Evolutionary conservation across 2,888 invertebrate species (phyloP), one percentile per base, ranked within the genome.

Genomic region (Gibbula magus): DNA sequence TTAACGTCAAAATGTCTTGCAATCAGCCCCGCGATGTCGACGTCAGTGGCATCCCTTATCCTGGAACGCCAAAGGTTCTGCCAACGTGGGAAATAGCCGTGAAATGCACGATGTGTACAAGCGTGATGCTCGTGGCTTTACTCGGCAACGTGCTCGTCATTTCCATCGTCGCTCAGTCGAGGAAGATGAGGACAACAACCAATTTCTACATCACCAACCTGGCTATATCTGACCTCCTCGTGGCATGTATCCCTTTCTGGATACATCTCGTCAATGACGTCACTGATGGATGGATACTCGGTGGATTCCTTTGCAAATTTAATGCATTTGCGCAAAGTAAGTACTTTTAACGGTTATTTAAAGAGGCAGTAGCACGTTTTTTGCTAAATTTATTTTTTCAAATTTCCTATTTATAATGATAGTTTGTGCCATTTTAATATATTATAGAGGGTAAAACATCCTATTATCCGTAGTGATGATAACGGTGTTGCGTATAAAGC

Each of bases 261-360:
- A 95, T 97, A 88, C 95, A 96, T 93, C 93, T 97, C 83, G 94
- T 95, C 18, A 94, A 95, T 66, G 96, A 96, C 91, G 95, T 96
- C 88, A 96, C 95, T 89, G 96, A 97, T 93, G 96, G 96, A 87
- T 97, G 95, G 91, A 94, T 95, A 84, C 92, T 97, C 80, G 96
- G 96, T 22, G 93, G 94, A 16, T 94, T 96, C 79, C 96, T 96
- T 10, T 97, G 97, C 91, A 95, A 95, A 85, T 94, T 95, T 86
- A 96, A 97, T 92, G 96, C 96, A 0, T 96, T 96, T 87, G 90
- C 96, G 52, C 96, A 96, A 93, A 95, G 96, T 96, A 92, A 92
- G 87, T 35, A 35, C 35, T 35, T 35, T 5, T 35, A 35, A n/a
- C n/a, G n/a, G n/a, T n/a, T n/a, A n/a, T n/a, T n/a, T n/a, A n/a